phyloP scores from a whole-genome alignment of 2,797 vertebrate species.

The Argya squamiceps region DNA sequence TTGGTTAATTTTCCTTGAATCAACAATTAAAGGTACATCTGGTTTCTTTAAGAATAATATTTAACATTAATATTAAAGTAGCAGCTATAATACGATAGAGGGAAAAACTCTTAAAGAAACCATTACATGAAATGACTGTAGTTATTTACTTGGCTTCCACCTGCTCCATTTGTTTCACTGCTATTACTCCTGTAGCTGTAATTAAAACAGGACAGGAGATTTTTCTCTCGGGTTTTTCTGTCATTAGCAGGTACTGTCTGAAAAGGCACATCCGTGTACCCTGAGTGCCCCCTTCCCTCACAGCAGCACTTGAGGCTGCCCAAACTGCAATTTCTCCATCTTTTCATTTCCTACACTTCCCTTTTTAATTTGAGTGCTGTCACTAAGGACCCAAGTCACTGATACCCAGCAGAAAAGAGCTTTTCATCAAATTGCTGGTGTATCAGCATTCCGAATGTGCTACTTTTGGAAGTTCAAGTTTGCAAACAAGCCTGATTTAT shows the following conservation, averaged over 20 bases:
- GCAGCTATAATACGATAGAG: neutral
- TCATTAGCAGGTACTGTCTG: neutral
- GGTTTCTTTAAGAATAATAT: neutral
- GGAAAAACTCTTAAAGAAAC: neutral
- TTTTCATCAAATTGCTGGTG: neutral
- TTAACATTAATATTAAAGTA: neutral
- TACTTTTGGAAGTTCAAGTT: neutral
- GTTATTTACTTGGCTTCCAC: neutral
- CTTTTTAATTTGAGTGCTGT: neutral
- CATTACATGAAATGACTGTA: neutral
- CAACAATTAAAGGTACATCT: neutral
- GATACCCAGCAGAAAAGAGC: neutral
- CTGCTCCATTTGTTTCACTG: neutral
- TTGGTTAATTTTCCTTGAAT: neutral
- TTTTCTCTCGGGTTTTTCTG: neutral
- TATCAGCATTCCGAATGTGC: neutral
- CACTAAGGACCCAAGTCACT: neutral
- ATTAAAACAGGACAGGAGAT: neutral
- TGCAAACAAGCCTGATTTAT: constrained; percentile 22
- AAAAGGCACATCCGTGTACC: neutral
- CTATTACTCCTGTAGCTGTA: neutral
- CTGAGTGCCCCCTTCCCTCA: neutral
- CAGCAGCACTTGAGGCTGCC: neutral
- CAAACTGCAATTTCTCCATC: neutral
- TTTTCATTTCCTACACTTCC: neutral